Base-by-base conservation (phyloP, 1,140 invertebrate species). In the Micrasema minimum region DNA sequence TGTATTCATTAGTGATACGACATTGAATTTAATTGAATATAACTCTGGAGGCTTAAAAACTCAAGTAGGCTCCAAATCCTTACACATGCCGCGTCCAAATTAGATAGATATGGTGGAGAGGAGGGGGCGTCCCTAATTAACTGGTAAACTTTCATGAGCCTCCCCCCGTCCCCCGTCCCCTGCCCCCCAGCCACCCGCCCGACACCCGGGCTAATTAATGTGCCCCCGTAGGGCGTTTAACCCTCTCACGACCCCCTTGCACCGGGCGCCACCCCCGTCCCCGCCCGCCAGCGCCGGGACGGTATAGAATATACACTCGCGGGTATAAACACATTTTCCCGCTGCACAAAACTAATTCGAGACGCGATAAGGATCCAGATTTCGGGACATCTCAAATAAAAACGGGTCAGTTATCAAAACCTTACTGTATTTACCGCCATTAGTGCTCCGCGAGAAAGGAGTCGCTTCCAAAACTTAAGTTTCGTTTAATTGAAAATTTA, bases 61-160 rank as follows among this genome's bases (percentile, higher is more conserved):
- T 75, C 59, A 74, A 70, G 69, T 66, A 61, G 43, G 65, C 73
- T 64, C 69, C 67, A 65, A 75, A 72, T 53, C 69, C 73, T 72
- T 75, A 75, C 73, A 75, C 66, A 75, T 72, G 73, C 73, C 61
- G 66, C 65, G 69, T 69, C 69, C 72, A 72, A 75, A 75, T 75
- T 75, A 75, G 69, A 71, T 72, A 69, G 41, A 53, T 69, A 16
- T 53, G 46, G 14, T 22, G 77, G 78, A 78, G 72, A 48, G 43
- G n/a, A 51, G 65, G 61, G 77, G 68, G 66, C 72, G 76, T 76
- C 80, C 79, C 81, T 84, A 84, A 84, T 84, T 83, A 84, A 84
- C 80, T 81, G 81, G 82, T 83, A 83, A 84, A 84, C 81, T 83
- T 83, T 82, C 80, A 82, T 82, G 81, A 82, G 78, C 68, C 79